Evolutionary conservation across 2,797 vertebrate species (phyloP).

Genomic region (Urophycis tenuis): DNA sequence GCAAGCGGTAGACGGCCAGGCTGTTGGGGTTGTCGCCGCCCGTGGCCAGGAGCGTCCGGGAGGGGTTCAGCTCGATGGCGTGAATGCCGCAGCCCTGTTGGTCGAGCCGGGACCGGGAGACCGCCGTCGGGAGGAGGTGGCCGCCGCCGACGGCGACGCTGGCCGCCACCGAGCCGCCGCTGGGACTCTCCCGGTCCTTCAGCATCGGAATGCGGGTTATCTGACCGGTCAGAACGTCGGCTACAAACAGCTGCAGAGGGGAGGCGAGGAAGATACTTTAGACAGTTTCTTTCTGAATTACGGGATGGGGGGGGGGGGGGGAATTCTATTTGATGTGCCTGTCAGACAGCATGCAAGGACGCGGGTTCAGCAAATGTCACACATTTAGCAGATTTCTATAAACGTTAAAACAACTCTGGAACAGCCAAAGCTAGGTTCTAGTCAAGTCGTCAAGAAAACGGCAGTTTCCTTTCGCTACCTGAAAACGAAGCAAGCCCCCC

Average conservation of each 20-base stretch:
- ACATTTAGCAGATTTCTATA: no score
- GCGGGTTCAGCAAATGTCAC: no score
- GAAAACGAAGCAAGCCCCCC: no score
- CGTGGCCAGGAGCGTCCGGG: constrained; percentile 86
- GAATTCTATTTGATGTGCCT: neutral
- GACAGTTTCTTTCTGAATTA: neutral
- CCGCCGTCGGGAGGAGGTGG: constrained; percentile 50
- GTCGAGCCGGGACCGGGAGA: constrained; percentile 69
- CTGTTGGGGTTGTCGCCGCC: constrained; percentile 99
- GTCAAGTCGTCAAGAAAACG: no score
- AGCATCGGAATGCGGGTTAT: constrained; percentile 97
- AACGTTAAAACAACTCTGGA: no score
- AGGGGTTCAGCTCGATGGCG: constrained; percentile 94
- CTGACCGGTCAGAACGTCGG: constrained; percentile 88
- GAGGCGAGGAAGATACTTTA: constrained; percentile 2
- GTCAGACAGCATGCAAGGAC: neutral
- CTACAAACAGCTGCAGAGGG: constrained; percentile 83
- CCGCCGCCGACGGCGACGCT: constrained; percentile 34
- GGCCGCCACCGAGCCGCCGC: constrained; percentile 49
- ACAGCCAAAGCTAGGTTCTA: no score
- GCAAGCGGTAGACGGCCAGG: constrained; percentile 91
- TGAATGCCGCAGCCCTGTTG: constrained; percentile 97
- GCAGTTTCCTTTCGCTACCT: no score
- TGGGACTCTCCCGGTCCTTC: constrained; percentile 80
- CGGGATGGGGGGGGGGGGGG: neutral